phyloP scores from a whole-genome alignment of 2,888 invertebrate genomes.

The Ephialtes manifestator region DNA sequence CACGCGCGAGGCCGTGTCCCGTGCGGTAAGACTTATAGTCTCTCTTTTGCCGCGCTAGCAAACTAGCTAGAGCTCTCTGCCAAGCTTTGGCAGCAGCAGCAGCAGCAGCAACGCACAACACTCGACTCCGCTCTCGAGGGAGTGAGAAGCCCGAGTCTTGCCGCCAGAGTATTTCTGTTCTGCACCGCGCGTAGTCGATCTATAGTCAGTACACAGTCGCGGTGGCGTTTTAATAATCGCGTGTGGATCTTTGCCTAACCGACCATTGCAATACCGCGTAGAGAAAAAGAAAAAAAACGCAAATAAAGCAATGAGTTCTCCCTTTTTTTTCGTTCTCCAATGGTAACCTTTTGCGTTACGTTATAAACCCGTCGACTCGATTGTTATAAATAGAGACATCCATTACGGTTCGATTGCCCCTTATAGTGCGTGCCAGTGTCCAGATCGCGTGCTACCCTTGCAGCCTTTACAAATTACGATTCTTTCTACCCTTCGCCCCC shows the following conservation, averaged over 20 bases:
- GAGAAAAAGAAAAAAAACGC: not conserved
- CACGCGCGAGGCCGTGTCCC: slow-evolving; percentile 65
- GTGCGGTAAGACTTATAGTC: slow-evolving; percentile 72
- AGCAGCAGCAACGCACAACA: slow-evolving; percentile 58
- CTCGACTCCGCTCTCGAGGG: slow-evolving; percentile 69
- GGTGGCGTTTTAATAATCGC: slow-evolving; percentile 38
- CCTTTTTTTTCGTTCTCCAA: slow-evolving; percentile 16
- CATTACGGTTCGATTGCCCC: slow-evolving; percentile 26
- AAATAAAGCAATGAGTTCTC: not conserved
- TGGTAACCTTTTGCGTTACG: not conserved
- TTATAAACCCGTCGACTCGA: not conserved
- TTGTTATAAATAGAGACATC: slow-evolving; percentile 20
- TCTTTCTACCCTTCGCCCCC: not conserved
- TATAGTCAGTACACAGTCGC: slow-evolving; percentile 37
- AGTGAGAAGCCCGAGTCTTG: slow-evolving; percentile 55
- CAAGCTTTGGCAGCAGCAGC: slow-evolving; percentile 79
- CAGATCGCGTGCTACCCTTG: slow-evolving; percentile 51
- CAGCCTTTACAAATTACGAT: slow-evolving; percentile 48
- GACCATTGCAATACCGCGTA: not conserved
- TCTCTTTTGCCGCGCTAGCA: slow-evolving; percentile 55
- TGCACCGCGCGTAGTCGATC: slow-evolving; percentile 53
- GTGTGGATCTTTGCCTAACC: slow-evolving; percentile 19
- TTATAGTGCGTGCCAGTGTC: slow-evolving; percentile 47
- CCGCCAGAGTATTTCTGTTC: slow-evolving; percentile 81
- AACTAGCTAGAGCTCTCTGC: slow-evolving; percentile 69